Evolutionary conservation across 2,797 vertebrate species (phyloP), one percentile per base, ranked within the genome.

Genomic region (Lepilemur septentrionalis): DNA sequence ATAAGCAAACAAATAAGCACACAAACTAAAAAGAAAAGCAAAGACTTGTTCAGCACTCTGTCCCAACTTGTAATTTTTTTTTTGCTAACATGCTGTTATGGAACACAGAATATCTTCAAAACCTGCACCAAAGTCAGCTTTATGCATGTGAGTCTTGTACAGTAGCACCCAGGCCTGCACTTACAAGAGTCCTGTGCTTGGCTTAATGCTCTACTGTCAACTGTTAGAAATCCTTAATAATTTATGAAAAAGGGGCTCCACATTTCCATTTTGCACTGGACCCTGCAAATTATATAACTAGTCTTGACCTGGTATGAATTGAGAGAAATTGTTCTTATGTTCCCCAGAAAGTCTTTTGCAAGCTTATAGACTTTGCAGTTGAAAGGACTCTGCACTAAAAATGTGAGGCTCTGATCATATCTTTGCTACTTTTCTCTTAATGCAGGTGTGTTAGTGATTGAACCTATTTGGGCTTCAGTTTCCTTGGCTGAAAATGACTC

Each of bases 61-160:
- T 76, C 50, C 61, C 48, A 73, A 7, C n/a, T 78, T 90, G 55
- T 38, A 52, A 7, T n/a, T 65, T 65, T 65, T 65, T 65, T 65
- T n/a, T n/a, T 30, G 55, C 10, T 35, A 79, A 41, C 5, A 25
- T 65, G 35, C 55, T 86, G 11, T 48, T 43, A 57, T 12, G 73
- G 59, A 91, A 67, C 46, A 70, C 46, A 93, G 59, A 82, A 12
- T 28, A 20, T 41, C 85, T 91, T 63, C 41, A 90, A 94, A 95
- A 75, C 63, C 79, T 14, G 2, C 35, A 7, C 20, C 23, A 35
- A 43, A 5, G 1, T 15, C 17, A 10, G 25, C 32, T 35, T 92
- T 12, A 4, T 1, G 4, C 15, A 5, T 38, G 0, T 73, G 20
- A 23, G 30, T 25, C 25, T 46, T 83, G 9, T 2, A 4, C 23